Evolutionary conservation across 2,113 vertebrate species (phyloP).

Genomic region (Echinops telfairi): DNA sequence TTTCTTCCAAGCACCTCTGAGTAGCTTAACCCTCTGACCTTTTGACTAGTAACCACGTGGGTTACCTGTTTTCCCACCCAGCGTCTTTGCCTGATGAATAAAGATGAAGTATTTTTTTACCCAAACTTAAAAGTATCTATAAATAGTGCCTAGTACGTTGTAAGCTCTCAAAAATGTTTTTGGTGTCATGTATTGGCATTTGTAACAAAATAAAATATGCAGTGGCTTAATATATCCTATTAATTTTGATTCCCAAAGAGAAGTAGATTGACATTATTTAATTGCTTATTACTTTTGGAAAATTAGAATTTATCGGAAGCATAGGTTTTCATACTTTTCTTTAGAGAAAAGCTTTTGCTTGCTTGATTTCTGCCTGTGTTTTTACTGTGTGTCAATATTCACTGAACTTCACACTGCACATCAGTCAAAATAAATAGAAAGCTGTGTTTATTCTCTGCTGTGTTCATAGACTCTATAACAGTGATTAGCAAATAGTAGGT

Average conservation of each 20-base stretch:
- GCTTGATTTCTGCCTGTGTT: background rate
- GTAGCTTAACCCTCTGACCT: background rate
- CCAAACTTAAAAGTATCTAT: background rate
- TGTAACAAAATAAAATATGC: background rate
- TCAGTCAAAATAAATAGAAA: background rate
- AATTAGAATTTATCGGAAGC: constrained; percentile 11
- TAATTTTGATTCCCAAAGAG: background rate
- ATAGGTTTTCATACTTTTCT: background rate
- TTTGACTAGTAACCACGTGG: background rate
- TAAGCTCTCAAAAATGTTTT: background rate
- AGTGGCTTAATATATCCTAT: background rate
- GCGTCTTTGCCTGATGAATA: background rate
- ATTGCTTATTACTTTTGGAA: background rate
- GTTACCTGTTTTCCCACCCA: background rate
- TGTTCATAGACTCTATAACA: background rate
- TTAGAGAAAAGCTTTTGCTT: background rate
- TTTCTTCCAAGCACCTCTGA: background rate
- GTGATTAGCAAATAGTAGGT: background rate
- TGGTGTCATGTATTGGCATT: background rate
- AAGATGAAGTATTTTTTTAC: constrained; percentile 12
- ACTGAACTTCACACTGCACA: background rate
- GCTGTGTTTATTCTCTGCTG: background rate
- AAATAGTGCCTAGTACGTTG: background rate
- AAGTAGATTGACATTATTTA: constrained; percentile 23
- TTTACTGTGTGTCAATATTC: background rate